Percentiles rank a stretch among this genome's conserved stretches.
Conservation (phyloP, 2,797 vertebrate species). For the Tolypeutes matacus region DNA sequence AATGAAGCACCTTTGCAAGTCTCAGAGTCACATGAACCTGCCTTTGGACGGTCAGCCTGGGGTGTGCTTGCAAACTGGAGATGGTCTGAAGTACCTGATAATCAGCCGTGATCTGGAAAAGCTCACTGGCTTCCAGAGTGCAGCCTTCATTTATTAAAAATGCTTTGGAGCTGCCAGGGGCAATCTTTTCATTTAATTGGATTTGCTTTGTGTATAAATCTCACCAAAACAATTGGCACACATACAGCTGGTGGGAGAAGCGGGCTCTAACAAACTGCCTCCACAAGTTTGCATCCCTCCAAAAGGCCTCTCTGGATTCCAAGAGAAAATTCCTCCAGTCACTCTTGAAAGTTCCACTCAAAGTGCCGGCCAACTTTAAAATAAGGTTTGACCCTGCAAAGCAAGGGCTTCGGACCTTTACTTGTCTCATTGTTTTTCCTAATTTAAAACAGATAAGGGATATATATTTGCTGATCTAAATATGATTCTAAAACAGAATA, state of each 20-base stretch:
- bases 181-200: conserved; percentile 21
- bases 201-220: not conserved
- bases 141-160: conserved; percentile 44
- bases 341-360: not conserved
- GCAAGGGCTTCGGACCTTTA: not conserved
- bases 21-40: conserved; percentile 56
- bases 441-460: not conserved
- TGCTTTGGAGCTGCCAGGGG: not conserved
- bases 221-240: not conserved
- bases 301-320: not conserved
- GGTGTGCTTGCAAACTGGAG: conserved; percentile 58
- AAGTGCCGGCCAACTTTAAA: not conserved
- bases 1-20: conserved; percentile 9
- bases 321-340: not conserved
- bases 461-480: not conserved
- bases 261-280: not conserved
- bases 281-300: not conserved
- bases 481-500: not conserved
- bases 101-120: conserved; percentile 25
- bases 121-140: conserved; percentile 16
- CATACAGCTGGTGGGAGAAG: not conserved
- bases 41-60: conserved; percentile 56
- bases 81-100: conserved; percentile 45
- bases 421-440: not conserved
- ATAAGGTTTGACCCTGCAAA: not conserved